Base-by-base conservation (phyloP, 2,888 invertebrate genomes). In the Nomada ruficornis region DNA sequence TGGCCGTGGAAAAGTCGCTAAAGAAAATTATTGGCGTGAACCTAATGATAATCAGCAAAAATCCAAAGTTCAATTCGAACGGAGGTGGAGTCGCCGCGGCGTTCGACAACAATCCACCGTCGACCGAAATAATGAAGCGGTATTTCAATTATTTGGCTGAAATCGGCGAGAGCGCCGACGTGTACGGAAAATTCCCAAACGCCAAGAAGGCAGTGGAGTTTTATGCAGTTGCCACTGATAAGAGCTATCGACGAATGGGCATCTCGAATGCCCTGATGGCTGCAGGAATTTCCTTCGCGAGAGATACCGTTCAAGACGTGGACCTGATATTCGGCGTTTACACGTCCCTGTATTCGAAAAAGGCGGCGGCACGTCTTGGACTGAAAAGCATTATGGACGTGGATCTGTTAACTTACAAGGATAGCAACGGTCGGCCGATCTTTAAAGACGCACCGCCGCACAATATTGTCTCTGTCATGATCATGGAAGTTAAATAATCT, bases 181-280 rank as follows among this genome's bases (percentile, higher is more conserved):
- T 89, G 2, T 89, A 81, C 42, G 23, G 23, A 0, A 74, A 36
- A 29, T 91, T 85, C 69, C 83, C 89, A 0, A 13, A 73, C 1
- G 84, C 83, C 0, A 71, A 74, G 42, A 65, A 23, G 1, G 77
- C 81, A 0, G 77, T 89, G 59, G 91, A 91, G 68, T 87, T 89
- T 74, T 91, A 88, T 36, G 89, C 89, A 0, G 62, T 89, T 2
- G 89, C 88, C 3, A 88, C 90, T 1, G 87, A 87, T 18, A 81
- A 71, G 18, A 54, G 78, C 64, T 87, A 91, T 42, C 83, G 91
- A 7, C 59, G 67, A 26, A 83, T 67, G n/a, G 90, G 91, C 2
- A 47, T 91, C 20, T 74, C 88, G 0, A 83, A 18, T 9, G 59
- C 55, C 5, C 11, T 91, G 18, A 77, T 87, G 42, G 65, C 50